Base-by-base conservation (phyloP, 2,113 vertebrate species). In the Istiophorus platypterus region DNA sequence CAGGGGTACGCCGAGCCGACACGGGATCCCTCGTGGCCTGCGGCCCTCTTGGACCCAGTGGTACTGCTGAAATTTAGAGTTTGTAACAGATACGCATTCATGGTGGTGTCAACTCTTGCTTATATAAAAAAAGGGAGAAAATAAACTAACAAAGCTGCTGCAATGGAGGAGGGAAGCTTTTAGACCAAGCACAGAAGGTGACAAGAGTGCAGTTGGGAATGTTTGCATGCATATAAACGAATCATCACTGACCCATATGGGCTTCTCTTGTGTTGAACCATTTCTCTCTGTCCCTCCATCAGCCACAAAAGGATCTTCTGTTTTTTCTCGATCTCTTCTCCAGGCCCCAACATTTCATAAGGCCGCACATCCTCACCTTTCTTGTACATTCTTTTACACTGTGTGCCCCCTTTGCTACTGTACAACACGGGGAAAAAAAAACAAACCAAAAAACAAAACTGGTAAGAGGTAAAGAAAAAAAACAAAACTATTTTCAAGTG, bases 261-360 rank as follows among this genome's bases (percentile, higher is more conserved):
- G 2, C 95, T 95, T 91, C 96, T 97, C 87, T 96, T 96, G 88
- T 98, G 97, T 65, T 96, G 96, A 87, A 97, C 96, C 83, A 96
- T 96, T 69, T 94, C 93, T 62, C 93, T 94, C 91, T 99, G 97
- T 49, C 98, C 98, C 83, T 99, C 97, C 82, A 98, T 97, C 91
- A 99, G 96, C 98, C 98, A 99, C 93, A 98, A 95, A 67, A 98
- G 93, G 88, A 99, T 99, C 91, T 98, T 98, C 94, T 98, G 97
- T 88, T 97, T 97, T 84, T 96, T 96, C 92, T 98, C 97, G 54
- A 94, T 80, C 0, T 97, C 97, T 70, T 98, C 96, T 7, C 93
- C 91, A 41, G 96, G 92, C 29, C 92, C 95, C 1, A 94, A 91
- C 59, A 86, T 92, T 63, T 97, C 97, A 22, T 72, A 57, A 88